These are phyloP conservation scores for Hoplodrina ambigua DNA, from an alignment of 2,888 invertebrate species.

Conservation along the genomic window DNA sequence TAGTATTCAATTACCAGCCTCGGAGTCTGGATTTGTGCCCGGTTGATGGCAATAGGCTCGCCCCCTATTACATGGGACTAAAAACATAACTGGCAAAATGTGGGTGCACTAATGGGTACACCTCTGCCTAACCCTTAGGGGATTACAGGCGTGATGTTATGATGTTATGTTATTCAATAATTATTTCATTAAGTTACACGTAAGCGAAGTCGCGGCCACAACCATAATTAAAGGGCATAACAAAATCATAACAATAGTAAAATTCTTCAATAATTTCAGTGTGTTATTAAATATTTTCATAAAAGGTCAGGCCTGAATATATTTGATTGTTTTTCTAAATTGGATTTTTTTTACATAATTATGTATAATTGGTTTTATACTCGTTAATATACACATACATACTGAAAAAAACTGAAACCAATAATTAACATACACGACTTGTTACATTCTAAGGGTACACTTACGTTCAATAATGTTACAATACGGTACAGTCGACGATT, in stretches of 20 bases:
- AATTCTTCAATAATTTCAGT: neutral
- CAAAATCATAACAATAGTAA: neutral
- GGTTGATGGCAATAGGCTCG: too few species aligned
- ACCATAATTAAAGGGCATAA: too few species aligned
- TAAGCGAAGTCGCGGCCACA: too few species aligned
- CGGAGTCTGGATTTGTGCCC: too few species aligned
- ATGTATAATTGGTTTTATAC: conserved; percentile 3
- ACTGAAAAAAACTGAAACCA: conserved; percentile 16
- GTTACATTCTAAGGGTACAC: conserved; percentile 17
- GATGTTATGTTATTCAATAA: too few species aligned
- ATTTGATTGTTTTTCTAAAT: conserved; percentile 8
- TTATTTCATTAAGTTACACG: too few species aligned
- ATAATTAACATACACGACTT: conserved; percentile 12
- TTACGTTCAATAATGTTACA: conserved; percentile 2
- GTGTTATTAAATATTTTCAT: neutral
- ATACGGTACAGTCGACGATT: neutral
- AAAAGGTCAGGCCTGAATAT: neutral
- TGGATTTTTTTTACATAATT: conserved; percentile 1
- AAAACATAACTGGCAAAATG: too few species aligned
- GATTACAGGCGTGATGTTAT: too few species aligned
- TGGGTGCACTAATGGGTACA: too few species aligned
- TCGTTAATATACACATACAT: conserved; percentile 2
- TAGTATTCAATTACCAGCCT: too few species aligned
- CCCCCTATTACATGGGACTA: too few species aligned
- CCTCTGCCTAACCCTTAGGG: too few species aligned